phyloP scores from a whole-genome alignment of 37 sponge, comb jelly and placozoan genomes.

The Ianthella basta region DNA sequence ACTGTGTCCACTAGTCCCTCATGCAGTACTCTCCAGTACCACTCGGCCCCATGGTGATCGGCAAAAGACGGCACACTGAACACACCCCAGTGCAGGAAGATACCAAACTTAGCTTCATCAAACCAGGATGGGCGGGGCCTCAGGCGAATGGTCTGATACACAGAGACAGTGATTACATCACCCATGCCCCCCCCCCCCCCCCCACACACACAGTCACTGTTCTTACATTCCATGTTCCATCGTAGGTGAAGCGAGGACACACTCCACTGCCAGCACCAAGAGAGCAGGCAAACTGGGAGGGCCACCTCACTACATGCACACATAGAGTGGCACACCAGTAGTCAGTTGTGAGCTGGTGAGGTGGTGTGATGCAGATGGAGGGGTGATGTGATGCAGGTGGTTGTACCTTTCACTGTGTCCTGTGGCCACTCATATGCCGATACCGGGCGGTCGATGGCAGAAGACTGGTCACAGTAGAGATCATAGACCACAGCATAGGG shows the following conservation, averaged over 20 bases:
- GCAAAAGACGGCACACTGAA: conserved; percentile 72
- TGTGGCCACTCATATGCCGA: conserved; percentile 49
- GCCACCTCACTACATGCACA: conserved; percentile 52
- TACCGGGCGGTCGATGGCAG: conserved; percentile 4
- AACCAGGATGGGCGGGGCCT: conserved; percentile 52
- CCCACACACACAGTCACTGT: neutral
- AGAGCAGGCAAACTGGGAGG: conserved; percentile 42
- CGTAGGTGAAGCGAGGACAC: conserved; percentile 49
- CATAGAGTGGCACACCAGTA: neutral
- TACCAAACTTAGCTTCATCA: neutral
- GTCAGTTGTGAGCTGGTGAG: no score
- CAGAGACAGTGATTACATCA: neutral
- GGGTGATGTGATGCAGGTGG: no score
- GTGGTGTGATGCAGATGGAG: no score
- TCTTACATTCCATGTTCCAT: conserved; percentile 61
- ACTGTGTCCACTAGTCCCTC: conserved; percentile 45
- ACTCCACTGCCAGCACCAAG: neutral
- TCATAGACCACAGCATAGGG: conserved; percentile 59
- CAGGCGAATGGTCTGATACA: conserved; percentile 53
- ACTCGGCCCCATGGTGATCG: conserved; percentile 37
- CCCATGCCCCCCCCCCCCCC: neutral
- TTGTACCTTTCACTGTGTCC: conserved; percentile 53
- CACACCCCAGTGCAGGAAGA: conserved; percentile 51
- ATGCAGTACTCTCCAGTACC: conserved; percentile 74
- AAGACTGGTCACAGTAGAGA: conserved; percentile 56